A percentile compares a stretch with the other conserved stretches of the same genome.
phyloP scores from a whole-genome alignment of 2,797 vertebrate genomes.

The Phyllotis vaccarum region DNA sequence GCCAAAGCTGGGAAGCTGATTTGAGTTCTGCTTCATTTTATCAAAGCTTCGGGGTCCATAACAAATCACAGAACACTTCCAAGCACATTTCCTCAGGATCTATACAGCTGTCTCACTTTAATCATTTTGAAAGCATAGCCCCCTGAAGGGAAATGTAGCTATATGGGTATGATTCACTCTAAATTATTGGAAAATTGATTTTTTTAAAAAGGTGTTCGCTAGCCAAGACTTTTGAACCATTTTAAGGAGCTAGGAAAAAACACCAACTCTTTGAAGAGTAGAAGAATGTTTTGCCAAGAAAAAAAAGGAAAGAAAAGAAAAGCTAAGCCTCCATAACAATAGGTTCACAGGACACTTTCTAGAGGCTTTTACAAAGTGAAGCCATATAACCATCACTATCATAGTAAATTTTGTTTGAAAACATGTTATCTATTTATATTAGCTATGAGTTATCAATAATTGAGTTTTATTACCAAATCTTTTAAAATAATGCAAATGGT shows the following conservation, averaged over 20 bases:
- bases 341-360: neutral
- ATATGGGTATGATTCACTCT: conserved; percentile 74
- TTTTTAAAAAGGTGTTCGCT: conserved; percentile 79
- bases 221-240: conserved; percentile 75
- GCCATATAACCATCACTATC: neutral
- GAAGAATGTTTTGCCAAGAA: conserved; percentile 31
- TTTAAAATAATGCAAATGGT: conserved; percentile 67
- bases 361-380: neutral
- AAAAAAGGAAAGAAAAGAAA: neutral
- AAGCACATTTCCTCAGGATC: conserved; percentile 69
- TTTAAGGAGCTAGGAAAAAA: conserved; percentile 62
- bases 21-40: neutral
- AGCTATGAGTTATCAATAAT: conserved; percentile 64
- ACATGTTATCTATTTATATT: conserved; percentile 59
- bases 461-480: conserved; percentile 42
- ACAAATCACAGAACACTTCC: conserved; percentile 63
- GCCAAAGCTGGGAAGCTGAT: neutral
- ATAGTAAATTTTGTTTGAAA: conserved; percentile 55
- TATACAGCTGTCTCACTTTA: conserved; percentile 72
- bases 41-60: conserved; percentile 52
- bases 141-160: conserved; percentile 70
- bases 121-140: conserved; percentile 79
- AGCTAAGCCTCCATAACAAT: conserved; percentile 9
- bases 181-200: conserved; percentile 82
- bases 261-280: neutral